Evolutionary conservation across 2,113 vertebrate genomes (phyloP), one percentile per base, ranked within the genome.

Genomic region (Asarcornis scutulata): DNA sequence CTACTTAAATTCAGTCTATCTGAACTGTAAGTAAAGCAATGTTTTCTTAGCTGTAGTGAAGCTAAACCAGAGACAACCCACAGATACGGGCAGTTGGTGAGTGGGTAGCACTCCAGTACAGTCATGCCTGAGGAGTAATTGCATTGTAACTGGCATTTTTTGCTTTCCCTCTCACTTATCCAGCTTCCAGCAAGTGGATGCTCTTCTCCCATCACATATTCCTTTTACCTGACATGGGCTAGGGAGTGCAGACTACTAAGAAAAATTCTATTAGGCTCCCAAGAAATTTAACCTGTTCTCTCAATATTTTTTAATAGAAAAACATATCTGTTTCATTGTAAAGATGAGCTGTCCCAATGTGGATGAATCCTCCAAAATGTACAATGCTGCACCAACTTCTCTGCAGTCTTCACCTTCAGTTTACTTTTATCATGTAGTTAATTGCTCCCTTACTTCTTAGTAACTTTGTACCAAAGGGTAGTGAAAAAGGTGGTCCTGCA

Each of bases 81-180:
- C 93, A 96, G 89, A 68, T 69, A 80, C 3, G 68, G 94, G 91
- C 94, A 96, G 94, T 96, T 94, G 88, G 91, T 96, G 93, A 96
- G 95, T 96, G 94, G 96, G 95, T 67, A 93, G 91, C 38, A 71
- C 53, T 72, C 76, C 63, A 56, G 84, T 56, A 91, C 82, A 89
- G 53, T 95, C 87, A 94, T 83, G 82, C 91, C 79, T 89, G 82
- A 83, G 68, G 40, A 95, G 27, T 69, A 95, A 95, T 93, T 88
- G 67, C 72, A 86, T 73, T 77, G 91, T 85, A 94, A 95, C 88
- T 77, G n/a, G 82, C 67, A 17, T 77, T 80, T 95, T 83, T 88
- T 87, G 36, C 46, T 83, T 89, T 93, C 2, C 3, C 74, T 83
- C 74, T 79, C 77, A 27, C 25, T 74, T 62, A 42, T 14, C 21